These are phyloP conservation scores for Eleginops maclovinus DNA, from an alignment of 2,113 vertebrate genomes.

Conservation along the genomic window DNA sequence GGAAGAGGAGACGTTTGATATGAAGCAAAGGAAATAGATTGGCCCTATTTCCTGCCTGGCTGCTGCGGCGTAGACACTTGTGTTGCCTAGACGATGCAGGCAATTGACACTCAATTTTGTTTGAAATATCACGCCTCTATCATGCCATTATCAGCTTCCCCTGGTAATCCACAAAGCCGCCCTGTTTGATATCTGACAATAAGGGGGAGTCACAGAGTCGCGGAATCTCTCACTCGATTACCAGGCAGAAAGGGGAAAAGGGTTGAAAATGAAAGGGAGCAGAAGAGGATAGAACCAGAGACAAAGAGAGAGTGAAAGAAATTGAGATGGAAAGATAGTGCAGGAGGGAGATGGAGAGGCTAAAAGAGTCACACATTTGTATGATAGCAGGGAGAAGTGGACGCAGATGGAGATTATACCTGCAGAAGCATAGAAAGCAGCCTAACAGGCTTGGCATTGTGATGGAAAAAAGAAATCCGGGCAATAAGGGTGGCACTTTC, in stretches of 20 bases:
- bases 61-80: conserved; percentile 70
- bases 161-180: conserved; percentile 84
- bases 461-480: conserved; percentile 77
- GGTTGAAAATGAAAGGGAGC: conserved; percentile 68
- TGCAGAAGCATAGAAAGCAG: conserved; percentile 55
- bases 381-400: conserved; percentile 55
- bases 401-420: conserved; percentile 70
- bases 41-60: conserved; percentile 83
- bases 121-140: conserved; percentile 84
- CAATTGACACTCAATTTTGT: conserved; percentile 86
- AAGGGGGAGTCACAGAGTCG: conserved; percentile 74
- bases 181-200: conserved; percentile 85
- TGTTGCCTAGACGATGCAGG: conserved; percentile 80
- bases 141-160: conserved; percentile 84
- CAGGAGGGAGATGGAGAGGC: conserved; percentile 19
- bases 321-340: conserved; percentile 64
- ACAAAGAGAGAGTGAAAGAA: conserved; percentile 61
- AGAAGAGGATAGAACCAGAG: conserved; percentile 56
- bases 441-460: conserved; percentile 54
- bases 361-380: conserved; percentile 62
- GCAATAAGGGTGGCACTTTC: conserved; percentile 79
- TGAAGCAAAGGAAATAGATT: conserved; percentile 81
- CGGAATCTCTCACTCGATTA: conserved; percentile 79
- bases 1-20: conserved; percentile 77
- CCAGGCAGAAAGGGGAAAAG: conserved; percentile 52